These are phyloP conservation scores for Echinarachnius parma DNA, from an alignment of 53 echinoderm and acorn worm genomes.

Conservation along the genomic window DNA sequence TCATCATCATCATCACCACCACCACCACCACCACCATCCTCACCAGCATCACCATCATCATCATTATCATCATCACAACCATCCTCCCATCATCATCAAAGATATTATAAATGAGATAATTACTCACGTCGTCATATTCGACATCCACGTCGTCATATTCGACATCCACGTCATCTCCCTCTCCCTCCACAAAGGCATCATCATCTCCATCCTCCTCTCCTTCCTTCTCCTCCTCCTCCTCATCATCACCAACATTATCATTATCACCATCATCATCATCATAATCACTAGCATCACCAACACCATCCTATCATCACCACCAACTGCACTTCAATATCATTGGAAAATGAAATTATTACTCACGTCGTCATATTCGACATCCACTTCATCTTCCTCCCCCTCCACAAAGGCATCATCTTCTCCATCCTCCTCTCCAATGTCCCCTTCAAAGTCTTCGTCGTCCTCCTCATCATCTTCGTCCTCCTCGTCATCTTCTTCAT, in stretches of 20 bases:
- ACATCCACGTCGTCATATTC: slow-evolving; percentile 36
- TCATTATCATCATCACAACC: no score
- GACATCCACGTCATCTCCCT: slow-evolving; percentile 26
- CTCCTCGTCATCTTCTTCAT: slow-evolving; percentile 36
- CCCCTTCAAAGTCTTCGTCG: slow-evolving; percentile 28
- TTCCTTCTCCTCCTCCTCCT: slow-evolving; percentile 64
- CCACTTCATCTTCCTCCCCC: slow-evolving; percentile 23
- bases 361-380: slow-evolving; percentile 29
- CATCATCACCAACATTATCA: slow-evolving; percentile 50
- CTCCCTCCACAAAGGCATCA: slow-evolving; percentile 42
- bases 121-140: no score
- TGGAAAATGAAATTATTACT: no score
- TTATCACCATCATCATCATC: slow-evolving; percentile 9
- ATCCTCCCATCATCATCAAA: no score
- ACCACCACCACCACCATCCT: no score
- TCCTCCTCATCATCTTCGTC: slow-evolving; percentile 50
- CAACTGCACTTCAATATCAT: no score
- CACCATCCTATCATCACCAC: no score
- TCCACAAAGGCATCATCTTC: slow-evolving; percentile 47
- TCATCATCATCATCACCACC: no score
- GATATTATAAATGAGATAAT: no score
- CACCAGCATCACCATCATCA: no score
- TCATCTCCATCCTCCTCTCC: slow-evolving; percentile 52
- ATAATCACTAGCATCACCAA: no score
- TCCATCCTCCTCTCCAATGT: slow-evolving; percentile 45